These are phyloP conservation scores for Lamprotornis superbus DNA, from an alignment of 2,113 vertebrate genomes.

Conservation along the genomic window DNA sequence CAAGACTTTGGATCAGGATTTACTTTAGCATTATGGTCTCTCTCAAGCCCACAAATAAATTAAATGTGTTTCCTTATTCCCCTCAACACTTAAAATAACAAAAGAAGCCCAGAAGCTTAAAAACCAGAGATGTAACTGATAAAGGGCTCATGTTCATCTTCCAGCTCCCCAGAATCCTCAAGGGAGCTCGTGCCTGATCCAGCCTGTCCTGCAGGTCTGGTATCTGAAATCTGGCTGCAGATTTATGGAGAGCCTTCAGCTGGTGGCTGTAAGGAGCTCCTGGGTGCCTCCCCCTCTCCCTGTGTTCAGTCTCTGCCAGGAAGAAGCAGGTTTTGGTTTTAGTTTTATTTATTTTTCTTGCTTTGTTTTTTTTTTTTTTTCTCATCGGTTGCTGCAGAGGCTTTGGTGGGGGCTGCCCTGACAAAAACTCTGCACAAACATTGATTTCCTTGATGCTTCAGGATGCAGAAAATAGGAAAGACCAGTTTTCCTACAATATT, in stretches of 20 bases:
- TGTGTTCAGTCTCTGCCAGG: not conserved
- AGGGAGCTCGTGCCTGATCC: not conserved
- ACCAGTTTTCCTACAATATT: not conserved
- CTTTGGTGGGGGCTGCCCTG: not conserved
- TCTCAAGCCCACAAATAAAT: not conserved
- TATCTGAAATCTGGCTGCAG: not conserved
- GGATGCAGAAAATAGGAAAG: not conserved
- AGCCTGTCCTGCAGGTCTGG: not conserved
- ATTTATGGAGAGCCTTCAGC: not conserved
- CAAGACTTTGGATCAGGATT: not conserved
- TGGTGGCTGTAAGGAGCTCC: not conserved
- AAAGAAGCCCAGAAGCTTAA: not conserved
- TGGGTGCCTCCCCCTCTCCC: not conserved
- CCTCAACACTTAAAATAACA: not conserved
- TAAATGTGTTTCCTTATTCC: not conserved
- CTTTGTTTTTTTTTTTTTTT: not conserved
- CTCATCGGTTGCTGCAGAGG: fast-evolving
- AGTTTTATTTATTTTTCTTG: not conserved
- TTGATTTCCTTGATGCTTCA: too few relatives aligned
- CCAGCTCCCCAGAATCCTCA: not conserved
- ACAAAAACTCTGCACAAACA: not conserved
- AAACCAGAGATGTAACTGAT: not conserved
- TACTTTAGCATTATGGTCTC: not conserved
- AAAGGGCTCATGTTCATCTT: not conserved
- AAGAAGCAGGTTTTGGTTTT: not conserved